Base-by-base conservation (phyloP, 2,797 vertebrate genomes). In the Setipinna tenuifilis region DNA sequence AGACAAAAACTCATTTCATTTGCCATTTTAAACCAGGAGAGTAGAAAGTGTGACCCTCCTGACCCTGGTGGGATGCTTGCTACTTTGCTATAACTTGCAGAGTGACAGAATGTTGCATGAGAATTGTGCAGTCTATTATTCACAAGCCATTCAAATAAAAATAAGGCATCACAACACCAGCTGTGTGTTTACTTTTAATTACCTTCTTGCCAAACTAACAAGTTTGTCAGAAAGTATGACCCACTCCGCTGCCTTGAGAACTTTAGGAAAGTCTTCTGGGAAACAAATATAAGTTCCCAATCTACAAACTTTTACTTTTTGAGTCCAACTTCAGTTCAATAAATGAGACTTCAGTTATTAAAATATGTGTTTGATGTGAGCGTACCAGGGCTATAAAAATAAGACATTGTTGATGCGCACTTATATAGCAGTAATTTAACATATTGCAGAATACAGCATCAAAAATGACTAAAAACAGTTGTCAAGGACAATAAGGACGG, bases 381-480 rank as follows among this genome's bases (percentile, higher is more conserved):
- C 50, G 2, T 54, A 54, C 93, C 93, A 93, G 87, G 88, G 31
- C 19, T 35, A 35, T 78, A 31, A 31, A 44, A 78, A 78, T 78
- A 17, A 78, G 71, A 78, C 6, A 78, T 35, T 21, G 17, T 44
- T 78, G 71, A 21, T 2, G 7, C 25, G 85, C 80, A 92, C 92
- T 93, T 88, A 92, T 92, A 91, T 59, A 89, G 65, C 80, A 86
- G 87, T 90, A 91, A 86, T 83, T 91, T 92, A 90, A 91, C 90
- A 90, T 93, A 91, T 89, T 92, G 88, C 90, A 90, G 92, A 93
- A 93, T 92, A 91, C 91, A 89, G 92, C 91, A 93, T 92, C 91
- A 93, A 86, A 93, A 93, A 94, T 92, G 93, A 93, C 94, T 93
- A 93, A 91, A 93, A 94, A 93, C 93, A 95, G 92, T 92, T 95